Evolutionary conservation across 2,888 invertebrate species (phyloP).

Genomic region (Drosophila aldrichi): DNA sequence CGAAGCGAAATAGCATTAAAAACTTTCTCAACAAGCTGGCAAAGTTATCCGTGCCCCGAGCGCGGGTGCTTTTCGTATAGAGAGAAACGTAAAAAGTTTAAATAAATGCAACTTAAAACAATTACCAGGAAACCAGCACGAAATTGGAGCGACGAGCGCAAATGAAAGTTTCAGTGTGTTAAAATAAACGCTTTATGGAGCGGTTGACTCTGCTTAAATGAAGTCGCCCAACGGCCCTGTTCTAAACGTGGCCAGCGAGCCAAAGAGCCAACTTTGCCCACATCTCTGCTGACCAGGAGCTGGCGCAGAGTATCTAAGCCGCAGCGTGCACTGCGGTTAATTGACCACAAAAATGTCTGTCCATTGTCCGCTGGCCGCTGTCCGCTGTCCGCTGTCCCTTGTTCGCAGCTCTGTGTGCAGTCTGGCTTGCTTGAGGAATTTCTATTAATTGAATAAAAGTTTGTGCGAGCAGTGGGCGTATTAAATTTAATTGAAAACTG

Average conservation of each 20-base stretch:
- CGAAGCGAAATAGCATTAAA: constrained; percentile 56
- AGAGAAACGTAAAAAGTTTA: constrained; percentile 56
- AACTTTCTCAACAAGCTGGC: constrained; percentile 57
- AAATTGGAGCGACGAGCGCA: constrained; percentile 43
- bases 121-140: constrained; percentile 67
- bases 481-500: constrained; percentile 36
- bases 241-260: neutral
- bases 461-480: constrained; percentile 18
- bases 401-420: constrained; percentile 5
- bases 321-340: constrained; percentile 57
- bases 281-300: constrained; percentile 12
- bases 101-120: constrained; percentile 78
- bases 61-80: constrained; percentile 30
- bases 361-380: neutral
- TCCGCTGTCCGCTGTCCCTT: neutral
- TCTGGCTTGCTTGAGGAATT: constrained; percentile 21
- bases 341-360: constrained; percentile 57
- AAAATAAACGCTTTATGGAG: constrained; percentile 54
- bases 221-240: constrained; percentile 57
- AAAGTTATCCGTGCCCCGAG: constrained; percentile 50
- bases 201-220: constrained; percentile 56
- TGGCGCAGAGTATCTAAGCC: constrained; percentile 21
- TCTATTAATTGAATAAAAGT: constrained; percentile 67
- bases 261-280: constrained; percentile 49
- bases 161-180: constrained; percentile 51